Evolutionary conservation across 2,888 invertebrate genomes (phyloP), one percentile per base, ranked within the genome.

Genomic region (Troilus luridus): DNA sequence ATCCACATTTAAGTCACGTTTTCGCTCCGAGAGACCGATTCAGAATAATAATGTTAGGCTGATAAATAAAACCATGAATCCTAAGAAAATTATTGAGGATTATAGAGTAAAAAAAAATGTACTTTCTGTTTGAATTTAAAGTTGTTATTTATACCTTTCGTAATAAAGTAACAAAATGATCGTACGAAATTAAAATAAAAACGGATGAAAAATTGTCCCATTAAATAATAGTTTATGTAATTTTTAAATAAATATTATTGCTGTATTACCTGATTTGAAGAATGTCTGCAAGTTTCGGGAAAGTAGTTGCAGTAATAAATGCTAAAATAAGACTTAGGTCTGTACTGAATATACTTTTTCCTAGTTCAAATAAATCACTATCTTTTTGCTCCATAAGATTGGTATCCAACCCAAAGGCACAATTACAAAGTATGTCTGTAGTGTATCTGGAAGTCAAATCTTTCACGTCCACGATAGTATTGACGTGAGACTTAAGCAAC

Each of bases 381-480:
- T 92, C 88, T 12, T 88, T 54, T 56, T 89, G 59, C 54, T 89
- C 59, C 27, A 95, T 93, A 0, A 94, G 94, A 92, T 95, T 94
- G 92, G 94, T 94, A 89, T 94, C 93, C 0, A 95, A 93, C 0
- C 95, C 95, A 85, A 94, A 95, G 0, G 95, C 95, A 1, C 94
- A 94, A 0, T 94, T 94, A 10, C 94, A 94, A 91, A 95, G 95
- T 1, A 95, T 93, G 92, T 95, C 95, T 0, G 94, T 93, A 1
- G 95, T 95, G 89, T 93, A 95, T 41, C 94, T 93, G 5, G 94
- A 92, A 12, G 93, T 92, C n/a, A 94, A 94, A 91, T 95, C 94
- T 92, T 94, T 95, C 0, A 94, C 94, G 92, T 95, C 94, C 19
- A 95, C n/a, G 1, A 58, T 11, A 7, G 17, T 17, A 41, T 62